Evolutionary conservation across 2,113 vertebrate species (phyloP).

Genomic region (Paradoxurus hermaphroditus): DNA sequence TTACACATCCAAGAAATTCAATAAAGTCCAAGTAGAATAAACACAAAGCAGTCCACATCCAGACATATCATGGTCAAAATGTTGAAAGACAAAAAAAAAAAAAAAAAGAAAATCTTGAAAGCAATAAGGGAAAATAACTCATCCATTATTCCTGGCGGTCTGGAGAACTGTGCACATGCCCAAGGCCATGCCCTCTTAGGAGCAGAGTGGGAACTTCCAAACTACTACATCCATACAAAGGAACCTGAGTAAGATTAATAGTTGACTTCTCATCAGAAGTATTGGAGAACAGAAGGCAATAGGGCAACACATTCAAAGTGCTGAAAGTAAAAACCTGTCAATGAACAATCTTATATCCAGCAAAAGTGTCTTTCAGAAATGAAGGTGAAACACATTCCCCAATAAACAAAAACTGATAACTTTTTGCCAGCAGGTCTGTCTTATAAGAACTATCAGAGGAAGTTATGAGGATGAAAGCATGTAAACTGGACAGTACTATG

Average conservation of each 20-base stretch:
- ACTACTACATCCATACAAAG: not conserved
- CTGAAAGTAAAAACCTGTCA: not conserved
- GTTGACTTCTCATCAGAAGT: not conserved
- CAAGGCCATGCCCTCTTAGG: too few relatives aligned
- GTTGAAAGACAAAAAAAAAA: not conserved
- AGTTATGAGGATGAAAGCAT: not conserved
- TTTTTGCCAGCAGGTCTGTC: not conserved
- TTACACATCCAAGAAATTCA: not conserved
- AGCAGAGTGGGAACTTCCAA: too few relatives aligned
- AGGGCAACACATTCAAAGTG: not conserved
- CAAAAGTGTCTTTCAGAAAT: not conserved
- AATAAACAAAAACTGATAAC: not conserved
- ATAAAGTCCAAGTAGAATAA: not conserved
- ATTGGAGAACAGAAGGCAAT: not conserved
- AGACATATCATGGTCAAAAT: not conserved
- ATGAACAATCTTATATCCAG: not conserved
- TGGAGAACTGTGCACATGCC: too few relatives aligned
- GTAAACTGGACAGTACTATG: not conserved
- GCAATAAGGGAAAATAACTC: not conserved
- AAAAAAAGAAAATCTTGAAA: constrained; percentile 17
- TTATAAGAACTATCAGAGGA: not conserved
- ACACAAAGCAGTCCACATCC: not conserved
- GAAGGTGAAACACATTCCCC: not conserved
- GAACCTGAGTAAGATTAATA: not conserved
- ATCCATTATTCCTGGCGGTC: too few relatives aligned